Percentiles rank a stretch among this genome's conserved stretches.
Conservation (phyloP, 2,797 vertebrate genomes). For the Helostoma temminkii region DNA sequence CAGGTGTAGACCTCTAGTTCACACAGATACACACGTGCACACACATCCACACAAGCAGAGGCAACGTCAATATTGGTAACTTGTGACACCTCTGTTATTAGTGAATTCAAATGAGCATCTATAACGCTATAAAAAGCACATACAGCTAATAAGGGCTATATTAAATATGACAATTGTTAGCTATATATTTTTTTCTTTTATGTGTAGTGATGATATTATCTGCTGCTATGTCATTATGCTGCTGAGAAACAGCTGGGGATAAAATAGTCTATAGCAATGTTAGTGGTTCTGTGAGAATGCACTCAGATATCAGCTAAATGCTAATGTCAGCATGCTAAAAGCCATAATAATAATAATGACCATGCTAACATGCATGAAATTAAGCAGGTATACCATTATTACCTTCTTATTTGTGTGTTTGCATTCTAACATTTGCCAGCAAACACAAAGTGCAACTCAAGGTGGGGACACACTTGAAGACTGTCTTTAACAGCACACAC, state of each 20-base stretch:
- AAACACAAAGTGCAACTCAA: not conserved
- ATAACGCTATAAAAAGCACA: not conserved
- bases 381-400: not conserved
- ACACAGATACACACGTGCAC: conserved; percentile 32
- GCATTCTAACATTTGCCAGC: not conserved
- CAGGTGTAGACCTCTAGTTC: conserved; percentile 56
- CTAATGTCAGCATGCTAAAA: not conserved
- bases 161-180: not conserved
- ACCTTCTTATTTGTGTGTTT: not conserved
- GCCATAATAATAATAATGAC: not conserved
- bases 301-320: not conserved
- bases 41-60: conserved; percentile 5
- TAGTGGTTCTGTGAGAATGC: not conserved
- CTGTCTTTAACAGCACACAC: no score
- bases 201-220: conserved; percentile 10
- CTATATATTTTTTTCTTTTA: not conserved
- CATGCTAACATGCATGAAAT: not conserved
- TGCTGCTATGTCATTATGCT: conserved; percentile 2
- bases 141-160: conserved; percentile 14
- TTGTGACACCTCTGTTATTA: conserved; percentile 33
- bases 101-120: conserved; percentile 33
- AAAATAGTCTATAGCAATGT: not conserved
- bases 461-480: no score
- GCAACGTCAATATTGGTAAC: conserved; percentile 13
- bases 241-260: conserved; percentile 8